phyloP scores from a whole-genome alignment of 2,113 vertebrate species.

The Ophiodon elongatus region DNA sequence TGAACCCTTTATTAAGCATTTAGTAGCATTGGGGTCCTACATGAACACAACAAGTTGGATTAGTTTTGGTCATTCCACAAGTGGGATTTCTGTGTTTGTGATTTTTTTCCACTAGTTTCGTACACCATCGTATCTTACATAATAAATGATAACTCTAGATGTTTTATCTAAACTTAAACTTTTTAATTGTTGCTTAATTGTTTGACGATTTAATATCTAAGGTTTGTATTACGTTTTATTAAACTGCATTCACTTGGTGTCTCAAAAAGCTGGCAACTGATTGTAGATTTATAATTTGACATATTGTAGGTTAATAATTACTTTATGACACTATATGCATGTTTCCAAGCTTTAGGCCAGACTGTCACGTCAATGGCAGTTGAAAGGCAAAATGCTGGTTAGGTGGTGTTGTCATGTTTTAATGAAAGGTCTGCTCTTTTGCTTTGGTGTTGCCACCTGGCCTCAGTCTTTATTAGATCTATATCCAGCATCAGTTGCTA shows the following conservation, averaged over 20 bases:
- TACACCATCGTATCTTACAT: not conserved
- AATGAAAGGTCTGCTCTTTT: constrained; percentile 10
- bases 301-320: not conserved
- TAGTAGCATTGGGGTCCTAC: not conserved
- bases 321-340: not conserved
- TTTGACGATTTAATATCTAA: not conserved
- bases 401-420: not conserved
- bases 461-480: not conserved
- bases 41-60: not conserved
- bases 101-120: not conserved
- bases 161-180: not conserved
- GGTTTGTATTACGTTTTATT: not conserved
- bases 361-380: not conserved
- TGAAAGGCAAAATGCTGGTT: constrained; percentile 17
- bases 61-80: not conserved
- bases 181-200: not conserved
- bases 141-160: not conserved
- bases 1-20: no score
- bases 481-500: not conserved
- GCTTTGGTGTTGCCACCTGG: not conserved
- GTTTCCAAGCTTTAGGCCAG: not conserved
- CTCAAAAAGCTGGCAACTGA: not conserved
- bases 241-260: not conserved
- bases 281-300: not conserved
- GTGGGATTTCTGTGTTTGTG: not conserved